Evolutionary conservation across 2,797 vertebrate genomes (phyloP).

Genomic region (Pteronotus mesoamericanus): DNA sequence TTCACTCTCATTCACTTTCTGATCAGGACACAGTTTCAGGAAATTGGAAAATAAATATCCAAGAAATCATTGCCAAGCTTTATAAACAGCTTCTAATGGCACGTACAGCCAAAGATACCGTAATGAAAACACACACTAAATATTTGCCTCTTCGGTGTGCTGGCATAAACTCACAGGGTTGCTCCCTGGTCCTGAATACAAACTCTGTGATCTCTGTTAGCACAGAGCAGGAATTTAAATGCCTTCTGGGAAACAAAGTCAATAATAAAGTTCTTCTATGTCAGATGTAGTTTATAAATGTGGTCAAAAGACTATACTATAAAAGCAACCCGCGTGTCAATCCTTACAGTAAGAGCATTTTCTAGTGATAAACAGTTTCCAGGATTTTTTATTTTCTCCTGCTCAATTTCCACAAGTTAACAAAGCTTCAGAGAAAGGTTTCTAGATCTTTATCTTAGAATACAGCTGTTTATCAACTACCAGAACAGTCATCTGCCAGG

Average conservation of each 20-base stretch:
- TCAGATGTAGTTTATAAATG: neutral
- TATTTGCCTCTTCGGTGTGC: neutral
- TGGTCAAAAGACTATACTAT: neutral
- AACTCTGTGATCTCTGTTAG: neutral
- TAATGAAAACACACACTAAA: neutral
- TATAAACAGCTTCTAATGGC: neutral
- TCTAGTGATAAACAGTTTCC: neutral
- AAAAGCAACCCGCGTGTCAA: neutral
- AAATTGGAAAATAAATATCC: neutral
- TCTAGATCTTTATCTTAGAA: conserved; percentile 26
- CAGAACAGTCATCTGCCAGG: neutral
- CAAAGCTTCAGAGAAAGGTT: neutral
- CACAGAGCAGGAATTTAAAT: neutral
- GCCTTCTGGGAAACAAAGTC: conserved; percentile 29
- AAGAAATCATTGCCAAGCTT: neutral
- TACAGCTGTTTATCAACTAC: conserved; percentile 20
- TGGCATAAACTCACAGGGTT: neutral
- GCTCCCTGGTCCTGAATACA: neutral
- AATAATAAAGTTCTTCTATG: neutral
- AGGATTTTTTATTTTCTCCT: conserved; percentile 2
- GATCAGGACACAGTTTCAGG: neutral
- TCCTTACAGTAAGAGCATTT: neutral
- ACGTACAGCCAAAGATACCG: neutral
- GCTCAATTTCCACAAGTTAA: neutral
- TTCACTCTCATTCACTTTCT: neutral